These are phyloP conservation scores for Sinella curviseta DNA, from an alignment of 1,140 invertebrate species.

Conservation along the genomic window DNA sequence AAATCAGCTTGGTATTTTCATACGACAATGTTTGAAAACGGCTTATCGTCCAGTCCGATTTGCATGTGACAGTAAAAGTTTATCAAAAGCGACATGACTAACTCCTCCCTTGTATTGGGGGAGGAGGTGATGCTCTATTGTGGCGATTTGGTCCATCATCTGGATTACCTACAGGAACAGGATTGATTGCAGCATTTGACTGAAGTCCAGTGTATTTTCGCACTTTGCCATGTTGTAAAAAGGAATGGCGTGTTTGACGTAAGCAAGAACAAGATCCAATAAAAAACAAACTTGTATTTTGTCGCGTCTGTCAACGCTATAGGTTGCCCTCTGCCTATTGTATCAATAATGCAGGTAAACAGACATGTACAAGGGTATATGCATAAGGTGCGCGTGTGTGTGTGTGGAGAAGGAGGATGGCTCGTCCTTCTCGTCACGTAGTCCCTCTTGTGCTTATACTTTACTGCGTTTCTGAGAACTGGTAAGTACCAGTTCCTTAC, in stretches of 20 bases:
- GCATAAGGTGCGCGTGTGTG: too few relatives aligned
- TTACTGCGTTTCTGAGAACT: too few relatives aligned
- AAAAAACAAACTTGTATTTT: neutral
- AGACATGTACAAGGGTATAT: too few relatives aligned
- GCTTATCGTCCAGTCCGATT: neutral
- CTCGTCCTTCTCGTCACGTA: too few relatives aligned
- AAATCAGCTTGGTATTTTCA: neutral
- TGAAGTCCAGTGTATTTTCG: neutral
- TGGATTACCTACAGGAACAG: neutral
- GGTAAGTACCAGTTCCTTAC: too few relatives aligned
- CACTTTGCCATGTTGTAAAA: neutral
- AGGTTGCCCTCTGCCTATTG: too few relatives aligned
- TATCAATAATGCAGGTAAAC: too few relatives aligned
- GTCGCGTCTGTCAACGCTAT: neutral
- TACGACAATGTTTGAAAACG: neutral
- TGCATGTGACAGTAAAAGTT: conserved; percentile 1
- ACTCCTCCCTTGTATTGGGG: neutral
- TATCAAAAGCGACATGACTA: neutral
- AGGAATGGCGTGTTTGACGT: neutral
- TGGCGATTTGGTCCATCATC: neutral
- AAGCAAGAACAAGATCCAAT: neutral
- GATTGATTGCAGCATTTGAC: neutral
- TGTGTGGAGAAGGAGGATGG: too few relatives aligned
- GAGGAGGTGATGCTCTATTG: neutral
- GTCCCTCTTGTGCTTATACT: too few relatives aligned